A percentile compares a stretch with the other conserved stretches of the same genome.
phyloP scores from a whole-genome alignment of 2,113 vertebrate genomes.

The Falco punctatus region DNA sequence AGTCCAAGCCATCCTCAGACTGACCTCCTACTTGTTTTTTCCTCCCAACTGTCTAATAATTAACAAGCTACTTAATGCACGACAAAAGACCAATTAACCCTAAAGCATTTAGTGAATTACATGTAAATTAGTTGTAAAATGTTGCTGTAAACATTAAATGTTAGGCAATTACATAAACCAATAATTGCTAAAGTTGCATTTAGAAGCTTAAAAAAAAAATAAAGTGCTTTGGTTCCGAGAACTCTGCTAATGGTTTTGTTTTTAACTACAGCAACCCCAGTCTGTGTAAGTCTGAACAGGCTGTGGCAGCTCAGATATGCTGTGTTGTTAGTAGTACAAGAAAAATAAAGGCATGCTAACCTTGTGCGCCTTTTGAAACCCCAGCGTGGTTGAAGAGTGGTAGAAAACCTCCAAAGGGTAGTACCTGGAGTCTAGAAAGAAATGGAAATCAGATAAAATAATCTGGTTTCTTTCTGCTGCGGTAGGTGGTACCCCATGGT shows the following conservation, averaged over 20 bases:
- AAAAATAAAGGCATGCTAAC: neutral
- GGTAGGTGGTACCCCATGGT: neutral
- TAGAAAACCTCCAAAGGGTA: neutral
- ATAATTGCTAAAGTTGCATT: conserved; percentile 72
- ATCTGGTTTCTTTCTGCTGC: neutral
- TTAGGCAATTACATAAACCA: conserved; percentile 71
- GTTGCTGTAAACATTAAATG: conserved; percentile 74
- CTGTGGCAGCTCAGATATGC: neutral
- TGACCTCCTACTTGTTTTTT: conserved; percentile 65
- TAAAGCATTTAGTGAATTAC: conserved; percentile 67
- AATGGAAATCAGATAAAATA: neutral
- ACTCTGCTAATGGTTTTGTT: conserved; percentile 48
- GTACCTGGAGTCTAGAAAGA: neutral
- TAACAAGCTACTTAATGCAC: conserved; percentile 76
- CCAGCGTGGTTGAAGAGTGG: fast-evolving
- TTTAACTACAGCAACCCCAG: neutral
- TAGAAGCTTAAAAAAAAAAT: conserved; percentile 53
- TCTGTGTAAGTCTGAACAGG: neutral
- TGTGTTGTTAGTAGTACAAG: neutral
- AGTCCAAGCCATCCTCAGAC: conserved; percentile 42
- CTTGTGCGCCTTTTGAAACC: neutral
- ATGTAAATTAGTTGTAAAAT: conserved; percentile 76
- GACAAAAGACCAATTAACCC: conserved; percentile 73
- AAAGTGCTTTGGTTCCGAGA: conserved; percentile 17
- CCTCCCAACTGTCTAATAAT: conserved; percentile 72